Conservation (phyloP, 2,797 vertebrate genomes). For the Urocyon cinereoargenteus region DNA sequence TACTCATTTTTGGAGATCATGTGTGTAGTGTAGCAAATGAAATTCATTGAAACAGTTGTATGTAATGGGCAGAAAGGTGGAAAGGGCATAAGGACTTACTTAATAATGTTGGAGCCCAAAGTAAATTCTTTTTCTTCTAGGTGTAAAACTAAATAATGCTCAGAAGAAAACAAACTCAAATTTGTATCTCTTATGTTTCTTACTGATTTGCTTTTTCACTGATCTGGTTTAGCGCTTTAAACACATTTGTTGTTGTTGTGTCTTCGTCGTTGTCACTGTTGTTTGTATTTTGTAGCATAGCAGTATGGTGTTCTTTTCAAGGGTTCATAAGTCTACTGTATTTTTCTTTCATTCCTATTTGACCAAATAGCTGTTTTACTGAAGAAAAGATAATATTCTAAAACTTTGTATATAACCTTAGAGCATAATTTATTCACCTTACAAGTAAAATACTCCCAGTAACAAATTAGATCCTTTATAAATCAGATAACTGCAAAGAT, state of each 20-base stretch:
- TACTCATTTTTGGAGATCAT: constrained; percentile 10
- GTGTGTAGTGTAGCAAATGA: constrained; percentile 45
- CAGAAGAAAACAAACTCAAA: constrained; percentile 44
- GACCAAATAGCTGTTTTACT: constrained; percentile 44
- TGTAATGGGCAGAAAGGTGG: neutral
- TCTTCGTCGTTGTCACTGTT: neutral
- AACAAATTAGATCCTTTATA: neutral
- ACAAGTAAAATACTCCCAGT: neutral
- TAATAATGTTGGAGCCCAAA: neutral
- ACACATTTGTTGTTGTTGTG: neutral
- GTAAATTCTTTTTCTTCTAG: constrained; percentile 19
- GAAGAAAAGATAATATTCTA: neutral
- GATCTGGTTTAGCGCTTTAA: neutral
- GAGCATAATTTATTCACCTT: neutral
- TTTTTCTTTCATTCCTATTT: constrained; percentile 35
- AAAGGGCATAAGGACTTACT: neutral
- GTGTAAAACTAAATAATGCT: constrained; percentile 25
- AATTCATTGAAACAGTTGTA: neutral
- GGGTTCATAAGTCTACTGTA: neutral
- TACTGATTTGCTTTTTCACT: neutral
- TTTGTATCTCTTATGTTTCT: neutral
- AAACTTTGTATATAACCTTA: constrained; percentile 24
- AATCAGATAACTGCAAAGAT: neutral
- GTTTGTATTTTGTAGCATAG: constrained; percentile 36
- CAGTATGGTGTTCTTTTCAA: constrained; percentile 39